Conservation (phyloP, 2,888 invertebrate genomes). For the Antheraea assamensis region DNA sequence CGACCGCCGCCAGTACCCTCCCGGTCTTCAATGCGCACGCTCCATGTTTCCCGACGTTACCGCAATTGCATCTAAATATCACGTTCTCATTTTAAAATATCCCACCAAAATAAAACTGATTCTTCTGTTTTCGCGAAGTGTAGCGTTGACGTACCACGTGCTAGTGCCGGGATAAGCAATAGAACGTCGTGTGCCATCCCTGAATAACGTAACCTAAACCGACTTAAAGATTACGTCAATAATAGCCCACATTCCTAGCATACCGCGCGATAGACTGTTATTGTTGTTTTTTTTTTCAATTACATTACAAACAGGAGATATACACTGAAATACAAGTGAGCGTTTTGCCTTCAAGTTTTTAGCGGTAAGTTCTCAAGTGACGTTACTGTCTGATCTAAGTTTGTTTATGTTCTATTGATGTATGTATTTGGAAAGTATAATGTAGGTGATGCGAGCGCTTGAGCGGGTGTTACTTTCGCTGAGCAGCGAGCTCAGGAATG, state of each 20-base stretch:
- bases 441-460: conserved; percentile 52
- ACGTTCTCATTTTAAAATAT: conserved; percentile 63
- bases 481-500: conserved; percentile 59
- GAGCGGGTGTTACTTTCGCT: conserved; percentile 63
- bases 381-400: conserved; percentile 41
- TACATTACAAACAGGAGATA: conserved; percentile 23
- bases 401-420: conserved; percentile 35
- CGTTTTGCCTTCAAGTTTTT: conserved; percentile 49
- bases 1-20: conserved; percentile 62
- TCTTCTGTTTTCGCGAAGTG: conserved; percentile 38
- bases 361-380: conserved; percentile 48
- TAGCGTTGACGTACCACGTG: conserved; percentile 35
- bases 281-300: conserved; percentile 52
- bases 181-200: conserved; percentile 35
- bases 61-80: conserved; percentile 61
- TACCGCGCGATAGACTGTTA: conserved; percentile 43
- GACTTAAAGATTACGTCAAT: conserved; percentile 55
- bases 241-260: conserved; percentile 35
- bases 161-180: conserved; percentile 27
- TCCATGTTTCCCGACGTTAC: conserved; percentile 64
- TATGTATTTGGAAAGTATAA: conserved; percentile 49
- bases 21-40: conserved; percentile 72
- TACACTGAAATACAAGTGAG: conserved; percentile 31
- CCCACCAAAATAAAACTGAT: conserved; percentile 53
- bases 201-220: conserved; percentile 46